Conservation (phyloP, 2,113 vertebrate genomes). For the Cranoglanis bouderius region DNA sequence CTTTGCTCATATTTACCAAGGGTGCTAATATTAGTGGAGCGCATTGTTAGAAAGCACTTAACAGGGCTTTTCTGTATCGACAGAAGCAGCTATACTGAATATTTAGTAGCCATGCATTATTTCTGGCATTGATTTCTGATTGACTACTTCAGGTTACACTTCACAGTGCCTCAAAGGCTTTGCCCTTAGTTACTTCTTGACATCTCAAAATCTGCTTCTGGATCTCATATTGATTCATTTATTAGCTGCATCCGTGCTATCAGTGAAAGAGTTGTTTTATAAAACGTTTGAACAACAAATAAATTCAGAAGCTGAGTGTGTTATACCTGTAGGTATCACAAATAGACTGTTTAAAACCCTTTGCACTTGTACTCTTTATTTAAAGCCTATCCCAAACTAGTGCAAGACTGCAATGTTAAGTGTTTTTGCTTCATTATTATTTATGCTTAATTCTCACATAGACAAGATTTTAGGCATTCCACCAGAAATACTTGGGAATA, state of each 20-base stretch:
- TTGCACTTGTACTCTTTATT: not conserved
- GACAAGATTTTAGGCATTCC: not conserved
- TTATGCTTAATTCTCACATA: not conserved
- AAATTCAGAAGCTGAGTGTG: not conserved
- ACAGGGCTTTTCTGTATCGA: not conserved
- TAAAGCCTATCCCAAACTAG: not conserved
- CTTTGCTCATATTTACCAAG: too few species aligned
- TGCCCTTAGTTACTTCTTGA: slow-evolving; percentile 30
- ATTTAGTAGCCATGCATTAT: not conserved
- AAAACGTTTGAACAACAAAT: slow-evolving; percentile 1
- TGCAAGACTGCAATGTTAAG: not conserved
- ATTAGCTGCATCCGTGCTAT: not conserved
- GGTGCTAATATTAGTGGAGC: too few species aligned
- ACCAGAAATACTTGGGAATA: too few species aligned
- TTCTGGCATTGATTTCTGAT: slow-evolving; percentile 31
- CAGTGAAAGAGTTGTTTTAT: slow-evolving; percentile 11
- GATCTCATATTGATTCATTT: slow-evolving; percentile 21
- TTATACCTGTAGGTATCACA: not conserved
- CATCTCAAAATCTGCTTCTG: slow-evolving; percentile 14
- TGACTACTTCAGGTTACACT: slow-evolving; percentile 18
- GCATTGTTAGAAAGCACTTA: slow-evolving; percentile 23
- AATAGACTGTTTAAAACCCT: not conserved
- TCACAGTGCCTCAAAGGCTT: slow-evolving; percentile 17
- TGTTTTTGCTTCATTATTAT: not conserved
- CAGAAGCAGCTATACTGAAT: not conserved